Conservation (phyloP, 2,797 vertebrate species). For the Melanogrammus aeglefinus region DNA sequence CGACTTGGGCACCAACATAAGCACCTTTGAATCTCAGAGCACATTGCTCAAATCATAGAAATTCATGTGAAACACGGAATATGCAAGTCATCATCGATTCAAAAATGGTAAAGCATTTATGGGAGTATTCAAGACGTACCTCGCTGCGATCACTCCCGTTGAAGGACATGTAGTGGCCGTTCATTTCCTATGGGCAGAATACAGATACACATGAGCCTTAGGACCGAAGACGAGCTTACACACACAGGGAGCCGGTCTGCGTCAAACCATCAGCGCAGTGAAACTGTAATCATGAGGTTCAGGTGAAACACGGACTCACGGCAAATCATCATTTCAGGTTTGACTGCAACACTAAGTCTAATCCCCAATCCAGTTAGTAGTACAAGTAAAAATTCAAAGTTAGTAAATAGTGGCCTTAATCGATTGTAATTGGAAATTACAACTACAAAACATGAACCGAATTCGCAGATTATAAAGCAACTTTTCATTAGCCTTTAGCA, state of each 20-base stretch:
- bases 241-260: neutral
- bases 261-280: constrained; percentile 62
- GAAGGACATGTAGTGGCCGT: neutral
- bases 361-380: too few species aligned
- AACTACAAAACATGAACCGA: neutral
- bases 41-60: neutral
- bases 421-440: too few species aligned
- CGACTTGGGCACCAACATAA: neutral
- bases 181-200: neutral
- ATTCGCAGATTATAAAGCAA: neutral
- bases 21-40: neutral
- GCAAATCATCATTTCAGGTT: constrained; percentile 73
- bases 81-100: constrained; percentile 5
- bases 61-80: constrained; percentile 10
- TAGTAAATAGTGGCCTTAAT: too few species aligned
- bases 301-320: constrained; percentile 77
- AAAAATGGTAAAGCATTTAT: neutral
- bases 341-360: constrained; percentile 28
- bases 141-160: neutral
- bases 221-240: neutral
- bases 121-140: neutral
- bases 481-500: neutral
- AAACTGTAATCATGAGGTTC: constrained; percentile 67
- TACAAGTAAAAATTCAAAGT: too few species aligned
- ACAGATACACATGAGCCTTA: neutral